These are phyloP conservation scores for Cotesia typhae DNA, from an alignment of 1,140 invertebrate species.

Conservation along the genomic window DNA sequence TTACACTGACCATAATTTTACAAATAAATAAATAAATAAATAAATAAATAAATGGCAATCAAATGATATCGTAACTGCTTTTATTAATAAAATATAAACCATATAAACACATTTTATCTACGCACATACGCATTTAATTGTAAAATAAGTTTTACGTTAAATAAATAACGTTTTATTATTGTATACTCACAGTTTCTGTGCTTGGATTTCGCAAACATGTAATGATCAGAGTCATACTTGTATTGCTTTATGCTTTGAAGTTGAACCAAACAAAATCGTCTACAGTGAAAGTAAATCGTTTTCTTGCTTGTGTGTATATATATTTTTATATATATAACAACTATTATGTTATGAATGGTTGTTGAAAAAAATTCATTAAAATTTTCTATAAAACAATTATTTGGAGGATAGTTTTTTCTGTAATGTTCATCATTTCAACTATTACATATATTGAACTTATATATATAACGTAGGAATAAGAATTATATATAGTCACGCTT, in stretches of 20 bases:
- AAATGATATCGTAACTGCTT: neutral
- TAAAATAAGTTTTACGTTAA: too few species aligned
- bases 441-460: too few species aligned
- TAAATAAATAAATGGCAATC: neutral
- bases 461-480: neutral
- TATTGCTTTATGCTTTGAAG: neutral
- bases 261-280: conserved; percentile 19
- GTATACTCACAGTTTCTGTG: too few species aligned
- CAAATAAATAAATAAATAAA: neutral
- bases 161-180: too few species aligned
- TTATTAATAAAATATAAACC: neutral
- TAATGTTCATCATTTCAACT: too few species aligned
- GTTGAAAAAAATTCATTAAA: too few species aligned
- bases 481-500: neutral
- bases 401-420: too few species aligned
- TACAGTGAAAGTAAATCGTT: conserved; percentile 23
- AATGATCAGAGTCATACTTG: conserved; percentile 8
- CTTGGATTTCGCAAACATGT: conserved; percentile 9
- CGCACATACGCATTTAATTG: too few species aligned
- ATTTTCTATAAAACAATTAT: too few species aligned
- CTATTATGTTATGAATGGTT: neutral
- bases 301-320: neutral
- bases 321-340: neutral
- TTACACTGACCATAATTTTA: neutral
- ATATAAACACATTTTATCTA: neutral